Evolutionary conservation across 2,113 vertebrate species (phyloP).

Genomic region (Phylloscopus trochiloides): DNA sequence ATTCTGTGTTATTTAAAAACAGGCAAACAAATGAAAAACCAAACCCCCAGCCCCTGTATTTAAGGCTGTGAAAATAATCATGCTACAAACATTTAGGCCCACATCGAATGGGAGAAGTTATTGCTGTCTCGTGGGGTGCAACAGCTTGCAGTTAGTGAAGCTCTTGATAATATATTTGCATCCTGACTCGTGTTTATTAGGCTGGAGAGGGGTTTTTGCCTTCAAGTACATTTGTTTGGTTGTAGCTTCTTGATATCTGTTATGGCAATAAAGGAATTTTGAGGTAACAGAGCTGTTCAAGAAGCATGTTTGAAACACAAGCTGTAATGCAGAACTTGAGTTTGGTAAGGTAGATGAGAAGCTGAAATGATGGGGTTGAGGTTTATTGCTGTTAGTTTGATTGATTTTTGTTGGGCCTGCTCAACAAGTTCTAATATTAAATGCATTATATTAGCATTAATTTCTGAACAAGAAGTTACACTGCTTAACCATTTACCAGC

Average conservation of each 20-base stretch:
- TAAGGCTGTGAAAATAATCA: background rate
- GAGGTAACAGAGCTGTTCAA: background rate
- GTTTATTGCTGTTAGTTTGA: background rate
- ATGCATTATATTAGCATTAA: background rate
- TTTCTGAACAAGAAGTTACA: background rate
- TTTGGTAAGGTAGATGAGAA: background rate
- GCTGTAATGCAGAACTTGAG: background rate
- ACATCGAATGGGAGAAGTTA: background rate
- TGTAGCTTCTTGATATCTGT: background rate
- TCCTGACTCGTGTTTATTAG: background rate
- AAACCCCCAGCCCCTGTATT: background rate
- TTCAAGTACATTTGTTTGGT: background rate
- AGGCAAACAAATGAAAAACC: background rate
- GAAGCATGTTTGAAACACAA: background rate
- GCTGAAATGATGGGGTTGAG: background rate
- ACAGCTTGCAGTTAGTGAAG: background rate
- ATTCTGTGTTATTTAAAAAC: background rate
- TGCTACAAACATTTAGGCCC: background rate
- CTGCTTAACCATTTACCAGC: background rate
- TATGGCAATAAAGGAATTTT: background rate
- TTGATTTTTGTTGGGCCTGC: background rate
- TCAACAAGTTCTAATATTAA: background rate
- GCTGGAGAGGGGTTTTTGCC: background rate
- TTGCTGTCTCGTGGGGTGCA: background rate
- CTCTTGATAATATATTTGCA: background rate